phyloP scores from a whole-genome alignment of 2,888 invertebrate genomes.

The Itoplectis maculator region DNA sequence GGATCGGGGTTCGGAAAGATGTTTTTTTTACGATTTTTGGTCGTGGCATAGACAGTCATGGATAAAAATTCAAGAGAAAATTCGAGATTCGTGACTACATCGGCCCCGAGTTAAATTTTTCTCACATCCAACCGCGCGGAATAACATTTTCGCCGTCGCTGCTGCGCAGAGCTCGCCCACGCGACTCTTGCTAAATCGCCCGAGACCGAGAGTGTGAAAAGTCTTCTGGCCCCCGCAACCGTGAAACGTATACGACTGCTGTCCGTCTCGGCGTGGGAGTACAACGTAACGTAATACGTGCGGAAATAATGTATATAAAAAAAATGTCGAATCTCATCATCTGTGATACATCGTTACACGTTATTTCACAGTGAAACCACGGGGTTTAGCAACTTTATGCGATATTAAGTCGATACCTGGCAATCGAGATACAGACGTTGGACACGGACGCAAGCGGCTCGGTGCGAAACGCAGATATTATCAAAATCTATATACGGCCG shows the following conservation, averaged over 20 bases:
- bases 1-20: neutral
- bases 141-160: constrained; percentile 23
- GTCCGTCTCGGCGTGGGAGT: constrained; percentile 18
- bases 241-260: neutral
- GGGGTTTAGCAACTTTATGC: constrained; percentile 3
- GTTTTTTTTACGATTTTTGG: too few relatives aligned
- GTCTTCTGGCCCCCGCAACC: constrained; percentile 15
- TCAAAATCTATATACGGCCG: neutral
- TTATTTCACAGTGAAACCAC: neutral
- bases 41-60: too few relatives aligned
- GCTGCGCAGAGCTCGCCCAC: constrained; percentile 28
- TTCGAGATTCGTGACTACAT: neutral
- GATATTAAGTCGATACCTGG: constrained; percentile 30
- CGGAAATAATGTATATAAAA: constrained; percentile 1
- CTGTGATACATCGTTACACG: neutral
- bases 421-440: neutral
- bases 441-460: neutral
- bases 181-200: constrained; percentile 1
- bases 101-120: neutral
- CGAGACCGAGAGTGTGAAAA: constrained; percentile 23
- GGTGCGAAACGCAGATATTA: neutral
- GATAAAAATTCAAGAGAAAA: too few relatives aligned
- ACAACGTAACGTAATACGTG: constrained; percentile 27
- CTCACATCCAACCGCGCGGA: constrained; percentile 14
- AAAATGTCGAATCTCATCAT: constrained; percentile 1